Evolutionary conservation across 2,888 invertebrate species (phyloP), one percentile per base, ranked within the genome.

Genomic region (Drosophila algonquin): DNA sequence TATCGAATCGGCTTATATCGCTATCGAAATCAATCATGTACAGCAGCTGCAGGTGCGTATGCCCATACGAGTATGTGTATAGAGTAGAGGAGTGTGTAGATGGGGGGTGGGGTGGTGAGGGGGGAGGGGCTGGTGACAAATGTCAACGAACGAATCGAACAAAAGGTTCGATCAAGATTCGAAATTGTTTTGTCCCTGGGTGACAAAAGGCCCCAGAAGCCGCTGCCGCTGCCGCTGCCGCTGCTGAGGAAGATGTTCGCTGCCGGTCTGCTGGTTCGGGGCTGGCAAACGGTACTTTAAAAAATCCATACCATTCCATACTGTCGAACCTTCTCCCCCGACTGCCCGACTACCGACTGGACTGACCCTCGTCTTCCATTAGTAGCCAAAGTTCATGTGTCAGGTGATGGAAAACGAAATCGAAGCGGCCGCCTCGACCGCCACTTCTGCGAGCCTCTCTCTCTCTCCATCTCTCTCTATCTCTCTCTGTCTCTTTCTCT

Each of bases 111-210:
- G 21, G 21, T 21, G 21, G 21, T 21, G 16, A 12, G 21, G 3
- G 10, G 1, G 27, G 12, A 27, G 16, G 32, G 16, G 46, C 35
- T 45, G 47, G 40, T 71, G 73, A 81, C 76, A 81, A 83, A 84
- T 87, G 82, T 83, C 82, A 83, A 87, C 82, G 82, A 87, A 87
- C 51, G 52, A 62, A 56, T 27, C 63, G 24, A 73, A 87, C 87
- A 87, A 82, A 79, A 75, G 84, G 70, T 59, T 57, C 73, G 78
- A 77, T 73, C 73, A 73, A 73, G 64, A 77, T 84, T 87, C 77
- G 75, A 86, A 86, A 73, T 73, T 78, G 73, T 86, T 81, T 68
- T 64, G 74, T 57, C 60, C 50, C 50, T 56, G 62, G 51, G 24
- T 57, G 52, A 72, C 72, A 73, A 73, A 52, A 65, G 73, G 59